Conservation (phyloP, 2,113 vertebrate species). For the Carassius carassius region DNA sequence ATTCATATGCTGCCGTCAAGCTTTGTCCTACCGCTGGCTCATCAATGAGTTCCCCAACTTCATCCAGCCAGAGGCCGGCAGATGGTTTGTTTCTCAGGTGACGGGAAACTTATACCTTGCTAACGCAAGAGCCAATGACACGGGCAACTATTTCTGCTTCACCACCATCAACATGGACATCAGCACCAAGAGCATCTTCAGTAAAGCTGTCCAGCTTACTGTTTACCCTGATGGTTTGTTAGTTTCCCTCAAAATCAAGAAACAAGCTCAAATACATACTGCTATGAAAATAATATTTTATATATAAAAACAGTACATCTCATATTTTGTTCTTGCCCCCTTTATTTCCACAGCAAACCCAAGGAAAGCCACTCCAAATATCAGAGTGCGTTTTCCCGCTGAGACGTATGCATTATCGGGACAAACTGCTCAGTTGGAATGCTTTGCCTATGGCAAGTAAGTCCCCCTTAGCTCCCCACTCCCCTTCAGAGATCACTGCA, state of each 20-base stretch:
- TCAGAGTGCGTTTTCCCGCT: slow-evolving; percentile 88
- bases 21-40: slow-evolving; percentile 92
- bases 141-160: slow-evolving; percentile 91
- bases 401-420: slow-evolving; percentile 90
- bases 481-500: slow-evolving; percentile 9
- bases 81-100: slow-evolving; percentile 92
- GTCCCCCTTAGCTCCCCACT: slow-evolving; percentile 47
- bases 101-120: slow-evolving; percentile 95
- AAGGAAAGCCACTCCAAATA: slow-evolving; percentile 84
- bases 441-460: slow-evolving; percentile 96
- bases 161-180: slow-evolving; percentile 92
- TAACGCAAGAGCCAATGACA: slow-evolving; percentile 84
- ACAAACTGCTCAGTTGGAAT: slow-evolving; percentile 86
- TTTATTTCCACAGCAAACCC: slow-evolving; percentile 69
- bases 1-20: slow-evolving; percentile 63
- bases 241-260: not conserved
- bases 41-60: slow-evolving; percentile 94
- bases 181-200: slow-evolving; percentile 95
- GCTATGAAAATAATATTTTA: not conserved
- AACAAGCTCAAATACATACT: not conserved
- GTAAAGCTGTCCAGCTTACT: slow-evolving; percentile 87
- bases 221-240: slow-evolving; percentile 84
- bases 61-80: slow-evolving; percentile 79
- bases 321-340: not conserved
- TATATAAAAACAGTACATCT: not conserved